Percentiles rank a stretch among this genome's conserved stretches.
These are phyloP conservation scores for Piprites chloris DNA, from an alignment of 2,113 vertebrate genomes.

Conservation along the genomic window DNA sequence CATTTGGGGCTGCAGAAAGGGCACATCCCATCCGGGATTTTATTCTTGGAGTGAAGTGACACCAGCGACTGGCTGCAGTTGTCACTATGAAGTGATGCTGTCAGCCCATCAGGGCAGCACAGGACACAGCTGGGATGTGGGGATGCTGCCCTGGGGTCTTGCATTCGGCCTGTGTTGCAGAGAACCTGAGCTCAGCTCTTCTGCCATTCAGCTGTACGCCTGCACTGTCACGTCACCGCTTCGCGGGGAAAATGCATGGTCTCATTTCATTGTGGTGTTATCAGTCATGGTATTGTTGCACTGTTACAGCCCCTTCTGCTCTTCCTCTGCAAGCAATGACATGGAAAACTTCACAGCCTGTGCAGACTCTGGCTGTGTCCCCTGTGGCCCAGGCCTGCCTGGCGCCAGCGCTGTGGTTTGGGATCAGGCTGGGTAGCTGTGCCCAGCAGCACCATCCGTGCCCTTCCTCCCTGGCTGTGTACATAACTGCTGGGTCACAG, in stretches of 20 bases:
- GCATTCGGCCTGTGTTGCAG: background rate
- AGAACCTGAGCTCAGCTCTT: background rate
- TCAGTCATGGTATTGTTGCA: background rate
- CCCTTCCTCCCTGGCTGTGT: background rate
- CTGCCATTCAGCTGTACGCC: background rate
- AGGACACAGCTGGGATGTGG: background rate
- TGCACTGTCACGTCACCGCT: background rate
- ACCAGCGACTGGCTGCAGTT: background rate
- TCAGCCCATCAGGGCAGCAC: accelerated
- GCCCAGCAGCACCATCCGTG: background rate
- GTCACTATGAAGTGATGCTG: background rate
- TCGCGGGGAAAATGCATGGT: background rate
- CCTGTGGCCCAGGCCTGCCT: background rate
- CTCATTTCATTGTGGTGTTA: background rate
- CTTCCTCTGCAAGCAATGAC: background rate
- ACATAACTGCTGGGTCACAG: background rate
- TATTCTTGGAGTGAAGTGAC: background rate
- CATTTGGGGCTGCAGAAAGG: background rate
- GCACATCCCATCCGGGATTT: background rate
- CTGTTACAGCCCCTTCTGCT: background rate
- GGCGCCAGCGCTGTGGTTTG: background rate
- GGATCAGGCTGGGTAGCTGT: background rate
- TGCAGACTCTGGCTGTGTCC: background rate
- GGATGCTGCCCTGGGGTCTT: background rate
- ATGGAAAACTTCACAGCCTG: background rate